These are phyloP conservation scores for Pristionchus japonicus DNA, from an alignment of 2,888 invertebrate species.

Conservation along the genomic window DNA sequence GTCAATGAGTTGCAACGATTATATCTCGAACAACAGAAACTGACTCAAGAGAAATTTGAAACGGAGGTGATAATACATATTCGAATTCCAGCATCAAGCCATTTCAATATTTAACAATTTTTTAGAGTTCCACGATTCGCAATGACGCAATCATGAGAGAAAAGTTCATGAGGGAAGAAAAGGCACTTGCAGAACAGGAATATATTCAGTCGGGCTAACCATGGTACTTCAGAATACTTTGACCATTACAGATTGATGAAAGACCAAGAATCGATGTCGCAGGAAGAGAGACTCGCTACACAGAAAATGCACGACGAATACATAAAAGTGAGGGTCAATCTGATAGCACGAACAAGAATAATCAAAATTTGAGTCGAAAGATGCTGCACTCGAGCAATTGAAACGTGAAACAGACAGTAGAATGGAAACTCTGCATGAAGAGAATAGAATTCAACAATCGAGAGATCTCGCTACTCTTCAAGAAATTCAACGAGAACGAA, in stretches of 20 bases:
- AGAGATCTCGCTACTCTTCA: conserved; percentile 1
- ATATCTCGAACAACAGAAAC: background rate
- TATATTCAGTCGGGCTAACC: background rate
- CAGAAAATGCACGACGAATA: background rate
- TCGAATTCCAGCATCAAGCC: background rate
- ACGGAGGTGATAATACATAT: background rate
- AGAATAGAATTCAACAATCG: background rate
- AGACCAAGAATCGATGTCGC: background rate
- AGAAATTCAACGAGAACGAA: background rate
- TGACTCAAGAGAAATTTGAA: background rate
- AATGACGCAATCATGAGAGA: background rate
- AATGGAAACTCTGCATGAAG: background rate
- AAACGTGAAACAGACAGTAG: background rate
- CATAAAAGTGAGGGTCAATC: background rate
- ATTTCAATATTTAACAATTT: background rate
- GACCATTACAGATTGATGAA: background rate
- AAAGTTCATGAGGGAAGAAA: background rate
- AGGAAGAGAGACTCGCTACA: background rate
- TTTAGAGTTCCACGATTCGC: background rate
- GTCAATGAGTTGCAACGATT: background rate
- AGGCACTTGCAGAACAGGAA: background rate
- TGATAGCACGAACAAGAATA: too few relatives aligned
- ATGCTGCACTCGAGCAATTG: background rate
- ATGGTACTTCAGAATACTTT: background rate
- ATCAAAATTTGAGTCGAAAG: background rate